These are phyloP conservation scores for Ceraclea dissimilis DNA, from an alignment of 2,888 invertebrate genomes.

Conservation along the genomic window DNA sequence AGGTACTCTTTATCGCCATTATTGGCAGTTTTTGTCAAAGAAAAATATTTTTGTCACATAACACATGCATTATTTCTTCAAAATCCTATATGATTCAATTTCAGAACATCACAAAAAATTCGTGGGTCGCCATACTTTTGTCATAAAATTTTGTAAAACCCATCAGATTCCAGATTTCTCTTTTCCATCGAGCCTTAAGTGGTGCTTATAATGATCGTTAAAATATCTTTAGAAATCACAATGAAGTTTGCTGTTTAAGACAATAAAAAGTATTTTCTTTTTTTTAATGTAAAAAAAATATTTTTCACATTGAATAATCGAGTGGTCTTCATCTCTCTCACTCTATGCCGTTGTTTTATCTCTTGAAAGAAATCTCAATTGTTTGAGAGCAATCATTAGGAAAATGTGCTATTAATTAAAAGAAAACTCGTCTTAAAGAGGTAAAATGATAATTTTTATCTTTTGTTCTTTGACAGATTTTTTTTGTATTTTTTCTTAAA, in stretches of 20 bases:
- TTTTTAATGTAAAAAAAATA: neutral
- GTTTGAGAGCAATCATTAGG: conserved; percentile 23
- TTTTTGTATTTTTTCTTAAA: neutral
- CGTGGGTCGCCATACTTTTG: no score
- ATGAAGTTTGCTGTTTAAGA: neutral
- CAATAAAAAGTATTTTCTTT: neutral
- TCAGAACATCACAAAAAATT: no score
- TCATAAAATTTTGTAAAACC: no score
- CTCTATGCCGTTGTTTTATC: neutral
- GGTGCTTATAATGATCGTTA: no score
- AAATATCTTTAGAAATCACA: no score
- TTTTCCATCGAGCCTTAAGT: no score
- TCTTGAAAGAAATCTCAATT: conserved; percentile 11
- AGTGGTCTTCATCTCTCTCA: neutral
- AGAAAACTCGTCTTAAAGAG: conserved; percentile 10
- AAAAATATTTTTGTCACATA: no score
- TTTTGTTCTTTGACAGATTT: neutral
- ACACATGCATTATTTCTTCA: no score
- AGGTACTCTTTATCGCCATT: no score
- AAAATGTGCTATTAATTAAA: conserved; percentile 25
- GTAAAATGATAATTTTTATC: conserved; percentile 6
- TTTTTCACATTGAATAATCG: neutral
- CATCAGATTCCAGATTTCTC: no score
- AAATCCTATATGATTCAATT: no score
- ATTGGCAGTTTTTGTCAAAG: no score